Base-by-base conservation (phyloP, 2,113 vertebrate species). In the Ciconia stormi region DNA sequence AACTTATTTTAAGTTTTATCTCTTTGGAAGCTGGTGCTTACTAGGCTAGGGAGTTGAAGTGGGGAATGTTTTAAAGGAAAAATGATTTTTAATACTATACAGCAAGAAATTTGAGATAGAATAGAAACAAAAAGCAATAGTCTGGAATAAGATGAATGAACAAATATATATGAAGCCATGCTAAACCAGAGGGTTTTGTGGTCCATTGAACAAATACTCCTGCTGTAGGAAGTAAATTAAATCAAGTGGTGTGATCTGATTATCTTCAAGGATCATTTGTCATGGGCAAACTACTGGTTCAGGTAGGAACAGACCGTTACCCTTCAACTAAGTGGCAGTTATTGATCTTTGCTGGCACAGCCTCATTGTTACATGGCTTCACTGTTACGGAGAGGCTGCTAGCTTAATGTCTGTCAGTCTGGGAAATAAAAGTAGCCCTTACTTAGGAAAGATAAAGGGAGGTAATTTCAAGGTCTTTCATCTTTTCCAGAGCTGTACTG, bases 221-320 rank as follows among this genome's bases (percentile, higher is more conserved):
- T 58, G 40, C 34, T 74, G 42, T 13, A 95, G 52, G 80, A 95
- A 81, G 72, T 70, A 89, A 96, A 96, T 92, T 88, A 94, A 90
- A 97, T 89, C 67, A 92, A 90, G 86, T 74, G 70, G 42, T 67
- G 79, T 91, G 89, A 96, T 93, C 85, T 87, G 81, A 94, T 96
- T 92, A 97, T 82, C 85, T 84, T 87, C 93, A 96, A 94, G 89
- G 89, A 90, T 83, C 93, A 84, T 85, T 89, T 96, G 95, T 95
- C 88, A 93, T 18, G 23, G 85, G 56, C 71, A 95, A 94, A 94
- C 78, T 87, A 96, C 88, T 79, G 80, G 82, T 87, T 94, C 90
- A 96, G 90, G 94, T 96, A 94, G 69, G 66, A 93, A 92, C 82
- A 92, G 82, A 86, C 91, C 63, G 82, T 38, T 67, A 95, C 69